A percentile compares a stretch with the other conserved stretches of the same genome.
Conservation (phyloP, 2,888 invertebrate genomes). For the Eumacrocentrus americanus region DNA sequence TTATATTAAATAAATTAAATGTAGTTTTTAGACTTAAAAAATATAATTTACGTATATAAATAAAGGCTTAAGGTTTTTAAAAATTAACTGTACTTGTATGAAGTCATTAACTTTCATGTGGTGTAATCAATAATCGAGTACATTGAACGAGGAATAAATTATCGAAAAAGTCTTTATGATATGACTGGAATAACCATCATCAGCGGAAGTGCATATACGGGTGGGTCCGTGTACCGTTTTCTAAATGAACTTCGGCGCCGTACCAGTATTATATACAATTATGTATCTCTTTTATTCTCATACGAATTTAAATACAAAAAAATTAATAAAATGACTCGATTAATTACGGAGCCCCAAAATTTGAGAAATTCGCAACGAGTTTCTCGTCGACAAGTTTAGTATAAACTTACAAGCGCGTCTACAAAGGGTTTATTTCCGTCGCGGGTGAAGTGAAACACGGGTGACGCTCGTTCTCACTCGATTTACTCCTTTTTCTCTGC, state of each 20-base stretch:
- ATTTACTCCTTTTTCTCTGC: conserved; percentile 36
- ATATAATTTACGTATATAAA: conserved; percentile 4
- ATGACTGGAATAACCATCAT: conserved; percentile 24
- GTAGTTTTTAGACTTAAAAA: too few species aligned
- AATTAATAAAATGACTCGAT: background rate
- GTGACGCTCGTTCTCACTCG: conserved; percentile 11
- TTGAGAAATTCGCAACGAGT: background rate
- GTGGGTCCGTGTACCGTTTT: conserved; percentile 23
- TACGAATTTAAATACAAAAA: background rate
- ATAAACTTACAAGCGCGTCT: conserved; percentile 25
- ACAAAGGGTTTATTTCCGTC: conserved; percentile 44
- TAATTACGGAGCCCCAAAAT: background rate
- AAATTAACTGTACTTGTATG: background rate
- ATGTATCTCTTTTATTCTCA: background rate
- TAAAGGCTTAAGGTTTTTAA: background rate
- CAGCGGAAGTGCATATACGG: conserved; percentile 32
- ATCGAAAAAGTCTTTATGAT: conserved; percentile 19
- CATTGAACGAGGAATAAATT: conserved; percentile 21
- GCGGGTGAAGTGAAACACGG: conserved; percentile 20
- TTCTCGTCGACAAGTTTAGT: background rate
- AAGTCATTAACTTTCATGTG: background rate
- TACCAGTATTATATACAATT: conserved; percentile 15
- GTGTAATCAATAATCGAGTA: background rate
- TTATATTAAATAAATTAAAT: too few species aligned
- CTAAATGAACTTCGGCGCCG: conserved; percentile 19